phyloP scores from a whole-genome alignment of 1,140 invertebrate species.

The Rhopalosiphum maidis region DNA sequence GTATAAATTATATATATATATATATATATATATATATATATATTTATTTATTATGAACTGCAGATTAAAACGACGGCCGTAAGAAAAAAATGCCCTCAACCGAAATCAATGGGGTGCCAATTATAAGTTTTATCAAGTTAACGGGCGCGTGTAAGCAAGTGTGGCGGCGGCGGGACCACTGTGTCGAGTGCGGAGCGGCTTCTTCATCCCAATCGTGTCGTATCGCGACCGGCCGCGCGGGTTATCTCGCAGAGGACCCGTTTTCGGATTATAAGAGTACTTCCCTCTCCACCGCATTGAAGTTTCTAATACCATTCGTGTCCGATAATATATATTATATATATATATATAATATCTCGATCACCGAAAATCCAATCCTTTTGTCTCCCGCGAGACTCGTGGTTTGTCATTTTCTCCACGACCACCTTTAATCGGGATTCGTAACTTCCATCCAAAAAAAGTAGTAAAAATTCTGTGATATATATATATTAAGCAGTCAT shows the following conservation, averaged over 20 bases:
- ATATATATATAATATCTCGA: neutral
- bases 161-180: neutral
- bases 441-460: neutral
- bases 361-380: conserved; percentile 10
- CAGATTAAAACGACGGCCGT: conserved; percentile 8
- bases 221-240: neutral
- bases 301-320: neutral
- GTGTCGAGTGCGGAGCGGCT: neutral
- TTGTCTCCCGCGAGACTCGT: conserved; percentile 6
- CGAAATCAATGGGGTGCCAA: conserved; percentile 57
- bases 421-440: neutral
- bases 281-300: neutral
- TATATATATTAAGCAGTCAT: neutral
- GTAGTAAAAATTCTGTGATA: neutral
- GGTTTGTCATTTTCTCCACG: neutral
- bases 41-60: neutral
- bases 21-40: neutral
- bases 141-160: neutral
- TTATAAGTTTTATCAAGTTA: conserved; percentile 53
- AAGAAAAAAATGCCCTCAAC: conserved; percentile 20
- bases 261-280: conserved; percentile 9
- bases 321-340: neutral
- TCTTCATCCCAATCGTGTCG: neutral
- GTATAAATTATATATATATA: neutral
- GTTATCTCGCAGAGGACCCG: neutral